Evolutionary conservation across 2,113 vertebrate genomes (phyloP).

Genomic region (Centropristis striata): DNA sequence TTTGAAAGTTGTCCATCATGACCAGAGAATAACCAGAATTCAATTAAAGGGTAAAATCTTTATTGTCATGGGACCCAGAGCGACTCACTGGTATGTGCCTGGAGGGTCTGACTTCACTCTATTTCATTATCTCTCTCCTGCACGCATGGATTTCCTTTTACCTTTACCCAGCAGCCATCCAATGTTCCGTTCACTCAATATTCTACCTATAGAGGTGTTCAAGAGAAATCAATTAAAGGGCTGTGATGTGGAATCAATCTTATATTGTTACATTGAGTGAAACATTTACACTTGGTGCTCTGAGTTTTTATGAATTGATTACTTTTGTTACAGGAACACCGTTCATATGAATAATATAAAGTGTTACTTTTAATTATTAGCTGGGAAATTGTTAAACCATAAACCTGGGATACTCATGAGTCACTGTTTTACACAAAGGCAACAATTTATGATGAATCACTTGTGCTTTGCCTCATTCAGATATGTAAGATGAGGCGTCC

Average conservation of each 20-base stretch:
- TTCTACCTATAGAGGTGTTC: conserved; percentile 60
- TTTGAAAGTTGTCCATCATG: conserved; percentile 70
- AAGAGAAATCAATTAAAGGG: conserved; percentile 68
- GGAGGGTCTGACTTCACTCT: conserved; percentile 60
- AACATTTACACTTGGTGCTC: conserved; percentile 42
- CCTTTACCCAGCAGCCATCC: conserved; percentile 58
- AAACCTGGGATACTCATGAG: not conserved
- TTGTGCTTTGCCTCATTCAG: not conserved
- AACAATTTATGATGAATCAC: not conserved
- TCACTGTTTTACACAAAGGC: conserved; percentile 8
- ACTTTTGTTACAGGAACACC: not conserved
- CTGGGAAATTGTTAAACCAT: not conserved
- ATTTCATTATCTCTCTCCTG: conserved; percentile 75
- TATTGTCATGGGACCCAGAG: conserved; percentile 72
- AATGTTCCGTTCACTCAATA: conserved; percentile 61
- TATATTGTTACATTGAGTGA: conserved; percentile 50
- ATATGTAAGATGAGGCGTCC: not conserved
- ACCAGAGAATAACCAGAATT: conserved; percentile 72
- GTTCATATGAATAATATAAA: not conserved
- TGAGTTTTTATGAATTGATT: conserved; percentile 26
- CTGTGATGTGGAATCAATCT: conserved; percentile 54
- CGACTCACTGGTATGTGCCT: conserved; percentile 56
- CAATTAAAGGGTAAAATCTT: conserved; percentile 80
- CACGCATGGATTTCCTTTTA: conserved; percentile 78
- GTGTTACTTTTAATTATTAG: not conserved